A percentile compares a stretch with the other conserved stretches of the same genome.
Evolutionary conservation across 1,140 invertebrate genomes (phyloP).

Genomic region (Lycorma delicatula): DNA sequence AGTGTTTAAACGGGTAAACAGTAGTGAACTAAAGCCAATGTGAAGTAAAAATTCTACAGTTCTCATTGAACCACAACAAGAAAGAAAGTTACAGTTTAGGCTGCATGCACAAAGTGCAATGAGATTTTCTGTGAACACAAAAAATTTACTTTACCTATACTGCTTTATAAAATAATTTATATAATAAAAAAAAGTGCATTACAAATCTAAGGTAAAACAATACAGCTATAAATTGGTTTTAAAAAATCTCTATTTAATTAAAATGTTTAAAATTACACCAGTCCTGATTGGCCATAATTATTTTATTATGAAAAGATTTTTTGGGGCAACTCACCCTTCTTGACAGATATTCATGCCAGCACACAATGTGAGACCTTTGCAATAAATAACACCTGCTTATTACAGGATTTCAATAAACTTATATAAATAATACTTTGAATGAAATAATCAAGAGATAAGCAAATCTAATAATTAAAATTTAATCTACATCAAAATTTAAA

Average conservation of each 20-base stretch:
- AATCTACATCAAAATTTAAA: too few species aligned
- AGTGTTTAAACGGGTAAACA: too few species aligned
- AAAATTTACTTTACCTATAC: too few species aligned
- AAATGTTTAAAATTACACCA: neutral
- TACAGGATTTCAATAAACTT: neutral
- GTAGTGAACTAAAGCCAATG: too few species aligned
- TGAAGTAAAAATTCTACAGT: too few species aligned
- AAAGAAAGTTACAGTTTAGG: neutral
- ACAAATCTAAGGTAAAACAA: neutral
- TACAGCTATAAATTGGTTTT: neutral
- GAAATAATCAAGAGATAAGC: too few species aligned
- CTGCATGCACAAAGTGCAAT: too few species aligned
- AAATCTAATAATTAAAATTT: too few species aligned
- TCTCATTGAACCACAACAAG: neutral
- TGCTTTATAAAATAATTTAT: neutral
- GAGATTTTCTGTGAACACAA: too few species aligned
- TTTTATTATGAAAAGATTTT: neutral
- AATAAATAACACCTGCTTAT: neutral
- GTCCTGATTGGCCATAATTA: conserved; percentile 6
- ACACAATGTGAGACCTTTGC: neutral
- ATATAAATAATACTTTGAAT: neutral
- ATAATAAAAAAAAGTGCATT: neutral
- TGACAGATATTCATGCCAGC: conserved; percentile 1
- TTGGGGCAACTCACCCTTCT: neutral
- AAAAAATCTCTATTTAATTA: neutral